Evolutionary conservation across 2,113 vertebrate species (phyloP), one percentile per base, ranked within the genome.

Genomic region (Shinisaurus crocodilurus): DNA sequence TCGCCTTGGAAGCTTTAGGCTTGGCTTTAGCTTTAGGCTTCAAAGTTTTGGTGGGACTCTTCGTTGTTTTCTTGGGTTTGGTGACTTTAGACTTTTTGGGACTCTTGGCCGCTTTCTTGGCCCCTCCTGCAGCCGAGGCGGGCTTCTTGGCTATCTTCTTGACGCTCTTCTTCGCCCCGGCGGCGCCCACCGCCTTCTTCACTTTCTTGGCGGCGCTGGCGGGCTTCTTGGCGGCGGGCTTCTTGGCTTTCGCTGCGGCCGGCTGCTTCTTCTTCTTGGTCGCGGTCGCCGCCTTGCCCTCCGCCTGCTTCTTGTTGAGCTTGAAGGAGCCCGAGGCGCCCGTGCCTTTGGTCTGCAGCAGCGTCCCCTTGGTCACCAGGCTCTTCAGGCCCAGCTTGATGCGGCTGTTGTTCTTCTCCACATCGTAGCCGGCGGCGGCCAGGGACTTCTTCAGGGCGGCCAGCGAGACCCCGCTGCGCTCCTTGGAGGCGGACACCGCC

Each of bases 401-500:
- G n/a, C 96, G 96, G 84, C 93, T 95, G 94, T 96, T 98, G 92
- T 98, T 98, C 92, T 96, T 97, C 25, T 89, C 95, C 87, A 98
- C 97, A 20, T 98, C 97, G 86, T 98, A 98, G 67, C 98, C 98
- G 1, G 92, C 90, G 2, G 95, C 96, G 20, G 96, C 91, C 74
- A 98, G 90, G 9, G 94, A 94, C 89, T 85, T 85, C 63, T 85
- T 85, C 25, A 85, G 82, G 10, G 82, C 82, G 29, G 75, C 86
- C 10, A 80, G 25, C 1, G 76, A 88, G 20, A 88, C 15, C 3
- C 87, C 87, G 10, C 92, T 96, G 34, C n/a, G n/a, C n/a, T n/a
- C n/a, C n/a, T n/a, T n/a, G n/a, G n/a, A n/a, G n/a, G n/a, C n/a
- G n/a, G n/a, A n/a, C n/a, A n/a, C n/a, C n/a, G n/a, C n/a, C n/a